Base-by-base conservation (phyloP, 2,113 vertebrate species). In the Eptesicus fuscus region DNA sequence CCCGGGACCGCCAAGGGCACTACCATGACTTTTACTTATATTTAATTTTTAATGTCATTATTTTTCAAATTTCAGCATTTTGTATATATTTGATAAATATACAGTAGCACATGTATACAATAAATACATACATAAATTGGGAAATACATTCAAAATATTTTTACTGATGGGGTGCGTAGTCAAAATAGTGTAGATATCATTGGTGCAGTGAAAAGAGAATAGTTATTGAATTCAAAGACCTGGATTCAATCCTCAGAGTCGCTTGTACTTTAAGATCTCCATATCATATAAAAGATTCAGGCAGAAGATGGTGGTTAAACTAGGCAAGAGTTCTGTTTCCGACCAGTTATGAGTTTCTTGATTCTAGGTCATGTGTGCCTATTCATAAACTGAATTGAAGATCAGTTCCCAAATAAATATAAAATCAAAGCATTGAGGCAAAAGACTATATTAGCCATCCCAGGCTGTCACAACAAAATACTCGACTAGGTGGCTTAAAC, bases 371-470 rank as follows among this genome's bases (percentile, higher is more conserved):
- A 44, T 71, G 23, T 69, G 35, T 86, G 30, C 12, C 35, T 12
- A 25, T 93, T 92, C 9, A 61, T n/a, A 91, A 42, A 69, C 44
- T 74, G 53, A 95, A 74, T 40, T 49, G 69, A 84, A 84, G 9
- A 51, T 76, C 7, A 96, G 9, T 85, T 95, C 23, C n/a, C 37
- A 85, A 53, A 71, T 85, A 90, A 93, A 96, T n/a, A 56, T 16
- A 67, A 71, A 83, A 67, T 67, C 51, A 80, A 76, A 32, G 30
- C 25, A 78, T 16, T 89, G 37, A 12, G 35, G 17, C 51, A 88
- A 82, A 93, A 76, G 13, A 79, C 7, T 44, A 16, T 47, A 76
- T 73, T 67, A 44, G 42, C 82, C 49, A 71, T 25, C 4, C 51
- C 37, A 35, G 20, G 32, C 9, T 79, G 13, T 40, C 28, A 42